phyloP scores from a whole-genome alignment of 2,888 invertebrate genomes.

The Nebria brevicollis region DNA sequence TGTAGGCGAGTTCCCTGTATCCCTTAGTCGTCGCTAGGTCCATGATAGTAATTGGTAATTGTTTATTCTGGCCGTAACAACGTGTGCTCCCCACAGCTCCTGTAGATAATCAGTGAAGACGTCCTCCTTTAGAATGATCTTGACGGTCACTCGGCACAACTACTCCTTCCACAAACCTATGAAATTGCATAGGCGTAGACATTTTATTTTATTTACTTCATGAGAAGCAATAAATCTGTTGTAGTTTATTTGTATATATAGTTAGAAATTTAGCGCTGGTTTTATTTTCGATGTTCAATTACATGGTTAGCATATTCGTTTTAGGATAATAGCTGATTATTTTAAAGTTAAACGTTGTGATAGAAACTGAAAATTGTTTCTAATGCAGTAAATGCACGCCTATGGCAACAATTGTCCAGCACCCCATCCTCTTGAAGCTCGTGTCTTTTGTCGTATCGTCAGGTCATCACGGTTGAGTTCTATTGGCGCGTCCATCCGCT shows the following conservation, averaged over 20 bases:
- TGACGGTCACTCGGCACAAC: slow-evolving; percentile 17
- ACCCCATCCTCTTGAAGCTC: neutral
- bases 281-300: no score
- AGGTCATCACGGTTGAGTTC: slow-evolving; percentile 8
- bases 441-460: slow-evolving; percentile 21
- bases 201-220: neutral
- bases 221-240: no score
- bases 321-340: no score
- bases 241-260: no score
- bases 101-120: slow-evolving; percentile 39
- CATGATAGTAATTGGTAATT: slow-evolving; percentile 55
- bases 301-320: no score
- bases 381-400: neutral
- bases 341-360: neutral
- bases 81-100: slow-evolving; percentile 23
- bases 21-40: slow-evolving; percentile 21
- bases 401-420: neutral
- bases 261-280: no score
- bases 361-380: neutral
- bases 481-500: neutral
- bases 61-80: slow-evolving; percentile 55
- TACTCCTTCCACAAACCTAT: neutral
- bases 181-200: neutral
- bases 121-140: slow-evolving; percentile 27
- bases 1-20: slow-evolving; percentile 29